These are phyloP conservation scores for Cephalopterus ornatus DNA, from an alignment of 2,113 vertebrate species.

Conservation along the genomic window DNA sequence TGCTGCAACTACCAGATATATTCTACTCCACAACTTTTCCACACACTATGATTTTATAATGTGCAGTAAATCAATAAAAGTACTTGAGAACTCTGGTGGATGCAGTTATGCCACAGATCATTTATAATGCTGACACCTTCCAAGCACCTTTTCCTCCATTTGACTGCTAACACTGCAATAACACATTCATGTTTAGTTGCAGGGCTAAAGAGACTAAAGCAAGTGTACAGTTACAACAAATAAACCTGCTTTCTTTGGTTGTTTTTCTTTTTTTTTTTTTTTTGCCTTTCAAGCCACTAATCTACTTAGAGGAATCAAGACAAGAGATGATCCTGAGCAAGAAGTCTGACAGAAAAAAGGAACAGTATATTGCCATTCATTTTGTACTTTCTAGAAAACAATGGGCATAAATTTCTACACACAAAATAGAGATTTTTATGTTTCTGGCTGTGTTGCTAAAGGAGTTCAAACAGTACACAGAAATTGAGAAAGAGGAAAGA, in stretches of 20 bases:
- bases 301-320: not conserved
- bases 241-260: not conserved
- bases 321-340: not conserved
- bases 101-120: not conserved
- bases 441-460: not conserved
- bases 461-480: not conserved
- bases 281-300: not conserved
- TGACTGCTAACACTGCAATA: not conserved
- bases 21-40: not conserved
- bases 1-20: not conserved
- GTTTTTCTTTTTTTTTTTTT: not conserved
- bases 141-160: not conserved
- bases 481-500: not conserved
- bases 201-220: not conserved
- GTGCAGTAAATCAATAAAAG: not conserved
- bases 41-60: not conserved
- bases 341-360: not conserved
- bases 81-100: not conserved
- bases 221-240: not conserved
- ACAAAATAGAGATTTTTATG: not conserved
- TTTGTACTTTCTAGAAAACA: not conserved
- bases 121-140: not conserved
- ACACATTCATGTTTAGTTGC: rapidly evolving
- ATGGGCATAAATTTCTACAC: not conserved
- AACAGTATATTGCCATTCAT: not conserved